A percentile compares a stretch with the other conserved stretches of the same genome.
Conservation (phyloP, 2,888 invertebrate genomes). For the Diarsia rubi region DNA sequence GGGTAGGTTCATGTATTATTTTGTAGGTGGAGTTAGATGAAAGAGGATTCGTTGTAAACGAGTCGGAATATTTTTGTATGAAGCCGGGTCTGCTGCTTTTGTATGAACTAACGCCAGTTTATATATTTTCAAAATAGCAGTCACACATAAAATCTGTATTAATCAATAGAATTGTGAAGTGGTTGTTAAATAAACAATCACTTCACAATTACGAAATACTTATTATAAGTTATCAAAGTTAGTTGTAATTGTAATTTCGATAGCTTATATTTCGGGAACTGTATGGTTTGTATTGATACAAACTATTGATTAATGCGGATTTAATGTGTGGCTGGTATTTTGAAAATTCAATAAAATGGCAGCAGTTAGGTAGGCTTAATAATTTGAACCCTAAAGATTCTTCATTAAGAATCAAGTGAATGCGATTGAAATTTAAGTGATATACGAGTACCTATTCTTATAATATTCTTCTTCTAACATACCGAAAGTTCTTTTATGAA, state of each 20-base stretch:
- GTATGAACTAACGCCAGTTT: neutral
- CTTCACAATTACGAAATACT: neutral
- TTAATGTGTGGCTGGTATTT: neutral
- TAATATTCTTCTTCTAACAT: neutral
- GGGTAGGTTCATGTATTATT: slow-evolving; percentile 9
- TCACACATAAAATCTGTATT: neutral
- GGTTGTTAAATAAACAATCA: too few species aligned
- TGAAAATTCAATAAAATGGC: neutral
- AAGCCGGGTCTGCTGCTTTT: neutral
- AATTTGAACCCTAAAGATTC: neutral
- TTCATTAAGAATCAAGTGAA: neutral
- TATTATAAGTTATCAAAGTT: neutral
- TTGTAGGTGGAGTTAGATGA: neutral
- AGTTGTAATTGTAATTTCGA: neutral
- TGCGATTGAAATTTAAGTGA: neutral
- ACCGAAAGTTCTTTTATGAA: neutral
- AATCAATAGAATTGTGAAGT: too few species aligned
- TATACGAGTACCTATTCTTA: neutral
- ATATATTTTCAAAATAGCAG: neutral
- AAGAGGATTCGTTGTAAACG: neutral
- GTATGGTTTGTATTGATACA: neutral
- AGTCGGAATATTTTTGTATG: neutral
- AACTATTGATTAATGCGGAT: neutral
- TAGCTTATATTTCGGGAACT: neutral
- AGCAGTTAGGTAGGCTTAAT: neutral